A percentile compares a stretch with the other conserved stretches of the same genome.
Evolutionary conservation across 2,113 vertebrate species (phyloP).

Genomic region (Jacana jacana): DNA sequence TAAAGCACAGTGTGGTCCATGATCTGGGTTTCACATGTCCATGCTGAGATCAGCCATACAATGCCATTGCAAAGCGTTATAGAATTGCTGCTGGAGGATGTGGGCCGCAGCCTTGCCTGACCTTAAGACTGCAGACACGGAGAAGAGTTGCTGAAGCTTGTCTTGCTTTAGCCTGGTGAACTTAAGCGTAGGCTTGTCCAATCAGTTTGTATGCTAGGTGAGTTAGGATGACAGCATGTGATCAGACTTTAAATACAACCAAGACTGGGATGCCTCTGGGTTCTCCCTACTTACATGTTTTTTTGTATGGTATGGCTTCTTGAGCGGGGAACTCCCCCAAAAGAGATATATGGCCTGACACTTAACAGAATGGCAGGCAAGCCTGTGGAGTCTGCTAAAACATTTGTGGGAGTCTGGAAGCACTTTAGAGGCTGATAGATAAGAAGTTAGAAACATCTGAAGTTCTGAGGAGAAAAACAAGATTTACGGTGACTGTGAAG

Average conservation of each 20-base stretch:
- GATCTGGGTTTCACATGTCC: rapidly evolving
- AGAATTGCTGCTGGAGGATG: not conserved
- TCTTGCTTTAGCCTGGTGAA: not conserved
- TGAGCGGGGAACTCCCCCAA: not conserved
- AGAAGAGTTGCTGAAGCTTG: not conserved
- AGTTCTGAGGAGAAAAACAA: conserved; percentile 43
- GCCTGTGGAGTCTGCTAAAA: conserved; percentile 17
- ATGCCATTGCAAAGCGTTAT: not conserved
- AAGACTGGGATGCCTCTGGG: not conserved
- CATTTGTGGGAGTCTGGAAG: conserved; percentile 58
- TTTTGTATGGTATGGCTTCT: not conserved
- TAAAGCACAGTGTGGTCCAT: rapidly evolving
- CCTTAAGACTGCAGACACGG: not conserved
- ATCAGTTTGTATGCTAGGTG: not conserved
- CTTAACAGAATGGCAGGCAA: not conserved
- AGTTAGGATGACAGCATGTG: not conserved
- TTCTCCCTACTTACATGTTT: not conserved
- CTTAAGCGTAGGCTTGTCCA: not conserved
- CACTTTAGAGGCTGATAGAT: conserved; percentile 51
- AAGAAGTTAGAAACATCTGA: conserved; percentile 51
- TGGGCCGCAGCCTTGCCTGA: not conserved
- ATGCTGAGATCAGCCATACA: rapidly evolving
- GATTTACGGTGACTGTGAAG: conserved; percentile 46
- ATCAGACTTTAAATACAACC: not conserved
- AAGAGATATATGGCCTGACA: conserved; percentile 24